Evolutionary conservation across 2,888 invertebrate species (phyloP), one percentile per base, ranked within the genome.

Genomic region (Cataglyphis livida): DNA sequence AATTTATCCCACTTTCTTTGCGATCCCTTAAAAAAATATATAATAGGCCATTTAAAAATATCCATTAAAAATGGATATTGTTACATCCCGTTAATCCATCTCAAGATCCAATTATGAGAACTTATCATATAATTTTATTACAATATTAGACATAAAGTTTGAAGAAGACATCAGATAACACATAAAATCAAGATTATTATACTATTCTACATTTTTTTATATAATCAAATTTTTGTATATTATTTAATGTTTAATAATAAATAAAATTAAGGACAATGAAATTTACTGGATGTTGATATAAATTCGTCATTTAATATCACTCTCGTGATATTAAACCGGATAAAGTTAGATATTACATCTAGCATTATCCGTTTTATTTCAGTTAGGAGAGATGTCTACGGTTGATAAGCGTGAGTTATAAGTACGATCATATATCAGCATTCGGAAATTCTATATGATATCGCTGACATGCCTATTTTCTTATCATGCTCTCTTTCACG

Each of bases 401-500:
- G 21, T 48, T 66, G 82, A 87, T 84, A 84, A 86, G 84, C 64
- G 78, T 35, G 66, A 75, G 38, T 44, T 70, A 70, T 73, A 89
- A 84, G 76, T 41, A 54, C 66, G 86, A 82, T 86, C 59, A 41
- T 66, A 66, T 32, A 62, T 81, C 81, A 74, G 48, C 62, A 15
- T 59, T 74, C 44, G 66, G 44, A 9, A 18, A 51, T 73, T 59
- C 70, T 86, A 76, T 81, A 70, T 71, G 81, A 76, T 84, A 89
- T 81, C 65, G 83, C 82, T 85, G 81, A 84, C 83, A 68, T 76
- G 61, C 70, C 78, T 84, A 64, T 78, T 83, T 81, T 82, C 66
- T 44, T 74, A 83, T 76, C 54, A 70, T 28, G 74, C 74, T 82
- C 84, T 75, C 73, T 82, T 81, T 84, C 75, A 83, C 61, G 61